These are phyloP conservation scores for Leptobrachium leishanense DNA, from an alignment of 2,113 vertebrate species.

Conservation along the genomic window DNA sequence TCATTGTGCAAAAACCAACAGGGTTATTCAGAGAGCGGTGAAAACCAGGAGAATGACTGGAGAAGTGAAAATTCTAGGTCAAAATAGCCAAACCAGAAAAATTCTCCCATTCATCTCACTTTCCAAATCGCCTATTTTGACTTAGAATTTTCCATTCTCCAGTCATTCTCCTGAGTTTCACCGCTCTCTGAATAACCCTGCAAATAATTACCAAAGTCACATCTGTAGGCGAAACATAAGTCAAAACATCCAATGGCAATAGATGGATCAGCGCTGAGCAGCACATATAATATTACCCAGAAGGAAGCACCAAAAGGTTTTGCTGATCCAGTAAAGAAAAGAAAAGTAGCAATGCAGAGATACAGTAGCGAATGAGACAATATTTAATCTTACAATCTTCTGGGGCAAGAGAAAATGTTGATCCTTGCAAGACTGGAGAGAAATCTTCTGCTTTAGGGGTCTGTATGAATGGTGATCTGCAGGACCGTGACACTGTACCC, in stretches of 20 bases:
- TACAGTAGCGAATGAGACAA: background rate
- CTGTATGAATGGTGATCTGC: slow-evolving; percentile 26
- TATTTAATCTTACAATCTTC: background rate
- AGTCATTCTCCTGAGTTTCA: background rate
- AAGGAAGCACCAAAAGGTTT: background rate
- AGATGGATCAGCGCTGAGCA: background rate
- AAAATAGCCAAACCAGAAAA: too few species aligned
- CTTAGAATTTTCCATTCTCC: too few species aligned
- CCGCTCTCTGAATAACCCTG: too few species aligned
- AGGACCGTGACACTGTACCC: background rate
- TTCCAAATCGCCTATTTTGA: too few species aligned
- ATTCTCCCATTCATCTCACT: too few species aligned
- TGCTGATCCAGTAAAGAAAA: background rate
- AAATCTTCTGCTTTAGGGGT: slow-evolving; percentile 64
- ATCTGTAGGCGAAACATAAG: background rate
- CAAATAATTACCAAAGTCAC: background rate
- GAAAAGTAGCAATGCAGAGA: background rate
- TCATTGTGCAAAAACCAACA: too few species aligned
- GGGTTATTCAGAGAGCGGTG: too few species aligned
- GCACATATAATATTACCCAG: background rate
- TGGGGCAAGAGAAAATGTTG: background rate
- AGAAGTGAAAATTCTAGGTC: too few species aligned
- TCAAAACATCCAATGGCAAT: background rate
- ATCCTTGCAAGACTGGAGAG: background rate
- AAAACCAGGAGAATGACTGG: too few species aligned